phyloP scores from a whole-genome alignment of 2,113 vertebrate genomes.

The Rhinopithecus roxellana region DNA sequence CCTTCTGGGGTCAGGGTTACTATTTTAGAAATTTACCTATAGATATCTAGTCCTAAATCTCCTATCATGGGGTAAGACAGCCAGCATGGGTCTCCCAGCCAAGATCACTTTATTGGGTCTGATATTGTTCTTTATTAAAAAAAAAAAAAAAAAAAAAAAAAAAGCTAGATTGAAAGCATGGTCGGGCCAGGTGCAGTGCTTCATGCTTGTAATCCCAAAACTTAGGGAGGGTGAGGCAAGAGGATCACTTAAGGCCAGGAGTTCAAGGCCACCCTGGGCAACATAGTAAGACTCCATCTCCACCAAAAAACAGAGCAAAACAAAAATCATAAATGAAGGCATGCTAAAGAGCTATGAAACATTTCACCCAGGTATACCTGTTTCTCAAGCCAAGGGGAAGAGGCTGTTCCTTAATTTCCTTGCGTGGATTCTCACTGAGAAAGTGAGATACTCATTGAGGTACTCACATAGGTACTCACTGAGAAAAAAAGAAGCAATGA shows the following conservation, averaged over 20 bases:
- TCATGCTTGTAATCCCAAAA: too few relatives aligned
- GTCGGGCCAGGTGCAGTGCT: too few relatives aligned
- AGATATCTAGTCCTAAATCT: not conserved
- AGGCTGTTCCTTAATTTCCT: not conserved
- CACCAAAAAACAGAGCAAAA: too few relatives aligned
- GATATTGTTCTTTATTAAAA: not conserved
- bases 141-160: too few relatives aligned
- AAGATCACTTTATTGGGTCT: not conserved
- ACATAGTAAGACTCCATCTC: too few relatives aligned
- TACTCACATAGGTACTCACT: too few relatives aligned
- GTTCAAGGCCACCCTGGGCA: too few relatives aligned
- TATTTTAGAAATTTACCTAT: not conserved
- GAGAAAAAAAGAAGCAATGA: not conserved
- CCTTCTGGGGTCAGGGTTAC: not conserved
- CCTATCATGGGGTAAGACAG: not conserved
- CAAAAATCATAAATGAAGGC: not conserved
- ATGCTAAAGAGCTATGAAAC: not conserved
- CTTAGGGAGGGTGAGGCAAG: too few relatives aligned
- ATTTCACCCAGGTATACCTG: not conserved
- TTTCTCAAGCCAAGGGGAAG: not conserved
- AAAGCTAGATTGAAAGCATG: not conserved
- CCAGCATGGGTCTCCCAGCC: not conserved
- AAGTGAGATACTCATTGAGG: not conserved
- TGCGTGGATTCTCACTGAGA: rapidly evolving
- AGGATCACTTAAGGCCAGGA: too few relatives aligned